These are phyloP conservation scores for Dicentrarchus labrax DNA, from an alignment of 2,113 vertebrate genomes.

Conservation along the genomic window DNA sequence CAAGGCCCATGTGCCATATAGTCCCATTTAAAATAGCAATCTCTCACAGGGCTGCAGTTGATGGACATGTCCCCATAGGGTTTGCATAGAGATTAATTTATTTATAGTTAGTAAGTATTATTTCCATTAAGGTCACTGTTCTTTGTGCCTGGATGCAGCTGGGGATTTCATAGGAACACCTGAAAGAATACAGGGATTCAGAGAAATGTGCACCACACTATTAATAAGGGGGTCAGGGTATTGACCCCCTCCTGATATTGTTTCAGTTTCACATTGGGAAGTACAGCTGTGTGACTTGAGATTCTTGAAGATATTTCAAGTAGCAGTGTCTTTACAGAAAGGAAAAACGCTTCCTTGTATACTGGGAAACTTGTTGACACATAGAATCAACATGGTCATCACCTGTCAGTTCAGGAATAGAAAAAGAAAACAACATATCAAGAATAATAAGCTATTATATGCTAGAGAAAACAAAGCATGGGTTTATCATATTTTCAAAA, in stretches of 20 bases:
- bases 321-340: slow-evolving; percentile 9
- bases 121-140: slow-evolving; percentile 71
- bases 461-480: slow-evolving; percentile 24
- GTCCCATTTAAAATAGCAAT: slow-evolving; percentile 57
- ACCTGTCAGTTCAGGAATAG: slow-evolving; percentile 13
- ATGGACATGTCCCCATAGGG: slow-evolving; percentile 72
- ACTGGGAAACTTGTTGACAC: slow-evolving; percentile 11
- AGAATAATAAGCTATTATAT: slow-evolving; percentile 41
- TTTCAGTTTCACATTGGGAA: slow-evolving; percentile 47
- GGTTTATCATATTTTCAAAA: slow-evolving; percentile 25
- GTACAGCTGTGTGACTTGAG: slow-evolving; percentile 49
- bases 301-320: slow-evolving; percentile 46
- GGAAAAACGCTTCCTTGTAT: slow-evolving; percentile 28
- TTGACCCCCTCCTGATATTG: slow-evolving; percentile 31
- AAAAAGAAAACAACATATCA: not conserved
- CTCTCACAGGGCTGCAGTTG: slow-evolving; percentile 61
- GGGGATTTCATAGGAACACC: slow-evolving; percentile 68
- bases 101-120: slow-evolving; percentile 76
- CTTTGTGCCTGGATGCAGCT: slow-evolving; percentile 53
- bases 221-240: slow-evolving; percentile 64
- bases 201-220: slow-evolving; percentile 32
- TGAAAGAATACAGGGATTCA: slow-evolving; percentile 66
- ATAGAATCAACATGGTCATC: slow-evolving; percentile 5
- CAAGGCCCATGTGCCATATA: slow-evolving; percentile 27
- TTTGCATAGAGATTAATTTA: slow-evolving; percentile 72